phyloP scores from a whole-genome alignment of 1,140 invertebrate genomes.

The Berghia stephanieae region DNA sequence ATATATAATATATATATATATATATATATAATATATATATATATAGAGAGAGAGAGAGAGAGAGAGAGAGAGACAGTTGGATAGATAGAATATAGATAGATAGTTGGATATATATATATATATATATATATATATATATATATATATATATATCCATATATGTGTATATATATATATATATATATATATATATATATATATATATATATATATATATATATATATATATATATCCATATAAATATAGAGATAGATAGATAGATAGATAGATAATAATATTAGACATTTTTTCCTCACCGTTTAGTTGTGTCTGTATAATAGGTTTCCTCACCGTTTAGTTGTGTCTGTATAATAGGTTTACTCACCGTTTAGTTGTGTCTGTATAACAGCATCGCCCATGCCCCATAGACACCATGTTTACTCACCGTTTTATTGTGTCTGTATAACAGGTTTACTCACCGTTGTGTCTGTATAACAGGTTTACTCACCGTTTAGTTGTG shows the following conservation, averaged over 20 bases:
- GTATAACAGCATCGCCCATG: background rate
- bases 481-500: background rate
- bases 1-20: background rate
- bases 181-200: slow-evolving; percentile 15
- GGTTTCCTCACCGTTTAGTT: too few relatives aligned
- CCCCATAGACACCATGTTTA: background rate
- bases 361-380: background rate
- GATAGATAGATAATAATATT: background rate
- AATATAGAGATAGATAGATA: background rate
- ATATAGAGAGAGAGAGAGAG: background rate
- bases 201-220: background rate
- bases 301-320: too few relatives aligned
- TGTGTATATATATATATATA: slow-evolving; percentile 4
- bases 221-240: background rate
- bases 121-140: slow-evolving; percentile 14
- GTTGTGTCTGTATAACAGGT: background rate
- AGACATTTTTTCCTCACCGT: too few relatives aligned
- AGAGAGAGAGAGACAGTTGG: slow-evolving; percentile 14
- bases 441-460: too few relatives aligned
- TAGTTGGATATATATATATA: background rate
- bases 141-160: background rate
- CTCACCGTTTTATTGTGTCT: too few relatives aligned
- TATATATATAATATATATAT: slow-evolving; percentile 7
- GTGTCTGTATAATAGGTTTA: background rate
- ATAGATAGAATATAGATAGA: background rate